phyloP scores from a whole-genome alignment of 2,888 invertebrate genomes.

The Drosophila mimica region DNA sequence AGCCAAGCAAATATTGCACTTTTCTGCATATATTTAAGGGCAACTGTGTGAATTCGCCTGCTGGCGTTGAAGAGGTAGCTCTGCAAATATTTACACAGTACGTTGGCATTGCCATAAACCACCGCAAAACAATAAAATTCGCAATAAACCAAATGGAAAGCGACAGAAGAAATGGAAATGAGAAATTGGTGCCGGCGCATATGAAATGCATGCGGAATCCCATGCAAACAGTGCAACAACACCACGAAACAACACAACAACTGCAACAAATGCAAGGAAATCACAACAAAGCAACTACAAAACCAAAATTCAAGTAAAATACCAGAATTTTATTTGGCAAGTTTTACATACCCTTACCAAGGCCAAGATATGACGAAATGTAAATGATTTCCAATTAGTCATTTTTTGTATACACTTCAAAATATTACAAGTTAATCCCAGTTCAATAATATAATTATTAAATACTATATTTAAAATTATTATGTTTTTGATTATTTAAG shows the following conservation, averaged over 20 bases:
- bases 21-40: slow-evolving; percentile 63
- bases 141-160: slow-evolving; percentile 77
- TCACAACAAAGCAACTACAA: slow-evolving; percentile 25
- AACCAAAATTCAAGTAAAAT: slow-evolving; percentile 19
- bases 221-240: slow-evolving; percentile 40
- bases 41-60: slow-evolving; percentile 23
- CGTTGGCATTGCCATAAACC: slow-evolving; percentile 59
- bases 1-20: slow-evolving; percentile 64
- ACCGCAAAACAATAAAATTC: slow-evolving; percentile 77
- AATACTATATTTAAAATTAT: not conserved
- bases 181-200: slow-evolving; percentile 61
- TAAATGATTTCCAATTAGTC: not conserved
- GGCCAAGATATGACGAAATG: not conserved
- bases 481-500: not conserved
- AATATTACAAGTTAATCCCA: not conserved
- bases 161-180: slow-evolving; percentile 62
- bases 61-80: slow-evolving; percentile 11
- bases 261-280: slow-evolving; percentile 20
- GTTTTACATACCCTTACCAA: slow-evolving; percentile 20
- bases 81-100: slow-evolving; percentile 66
- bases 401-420: not conserved
- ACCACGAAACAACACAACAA: slow-evolving; percentile 27
- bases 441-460: not conserved
- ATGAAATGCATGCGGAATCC: slow-evolving; percentile 57
- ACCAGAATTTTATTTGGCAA: not conserved